Evolutionary conservation across 2,888 invertebrate species (phyloP).

Genomic region (Tenthredo distinguenda): DNA sequence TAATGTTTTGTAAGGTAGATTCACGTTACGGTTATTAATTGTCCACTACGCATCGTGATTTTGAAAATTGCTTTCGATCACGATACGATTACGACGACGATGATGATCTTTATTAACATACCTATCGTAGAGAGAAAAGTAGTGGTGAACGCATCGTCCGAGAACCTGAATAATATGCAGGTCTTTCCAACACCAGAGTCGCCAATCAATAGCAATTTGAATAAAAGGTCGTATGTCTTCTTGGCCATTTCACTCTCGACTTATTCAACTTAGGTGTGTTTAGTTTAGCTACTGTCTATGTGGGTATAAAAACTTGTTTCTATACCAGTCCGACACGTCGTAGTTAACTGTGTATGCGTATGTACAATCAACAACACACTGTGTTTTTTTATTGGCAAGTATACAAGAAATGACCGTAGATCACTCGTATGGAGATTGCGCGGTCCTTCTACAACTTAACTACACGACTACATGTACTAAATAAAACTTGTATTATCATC

Average conservation of each 20-base stretch:
- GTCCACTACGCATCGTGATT: neutral
- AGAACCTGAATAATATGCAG: conserved; percentile 95
- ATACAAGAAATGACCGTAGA: neutral
- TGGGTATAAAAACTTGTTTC: neutral
- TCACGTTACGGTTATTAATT: neutral
- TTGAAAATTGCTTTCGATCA: neutral
- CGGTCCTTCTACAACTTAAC: conserved; percentile 1
- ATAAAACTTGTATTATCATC: neutral
- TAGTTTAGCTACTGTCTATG: neutral
- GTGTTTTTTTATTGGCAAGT: neutral
- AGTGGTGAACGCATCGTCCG: conserved; percentile 96
- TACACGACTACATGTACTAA: neutral
- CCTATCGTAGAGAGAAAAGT: conserved; percentile 98
- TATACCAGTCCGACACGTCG: neutral
- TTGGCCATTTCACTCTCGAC: conserved; percentile 89
- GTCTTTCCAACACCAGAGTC: conserved; percentile 98
- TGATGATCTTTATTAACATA: conserved; percentile 79
- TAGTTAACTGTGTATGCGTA: neutral
- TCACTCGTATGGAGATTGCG: conserved; percentile 29
- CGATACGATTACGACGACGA: neutral
- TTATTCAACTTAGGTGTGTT: neutral
- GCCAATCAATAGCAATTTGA: conserved; percentile 94
- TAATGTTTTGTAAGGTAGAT: no score
- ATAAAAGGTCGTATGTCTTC: conserved; percentile 96
- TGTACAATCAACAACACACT: neutral